Percentiles rank a stretch among this genome's conserved stretches.
phyloP scores from a whole-genome alignment of 2,797 vertebrate genomes.

The Crenuchus spilurus region DNA sequence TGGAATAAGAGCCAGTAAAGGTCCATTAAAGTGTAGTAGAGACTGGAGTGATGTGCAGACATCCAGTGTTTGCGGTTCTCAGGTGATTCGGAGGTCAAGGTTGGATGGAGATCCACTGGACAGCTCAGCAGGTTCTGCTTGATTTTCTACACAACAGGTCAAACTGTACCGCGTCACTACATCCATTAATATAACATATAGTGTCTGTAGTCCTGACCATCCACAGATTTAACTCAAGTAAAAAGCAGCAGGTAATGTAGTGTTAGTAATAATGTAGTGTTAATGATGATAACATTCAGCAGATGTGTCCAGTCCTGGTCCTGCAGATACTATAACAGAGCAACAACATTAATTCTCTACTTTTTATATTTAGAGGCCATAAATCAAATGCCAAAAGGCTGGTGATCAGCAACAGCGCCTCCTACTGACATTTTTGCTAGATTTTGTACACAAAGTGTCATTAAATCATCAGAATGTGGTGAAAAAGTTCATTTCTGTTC shows the following conservation, averaged over 20 bases:
- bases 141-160: slow-evolving; percentile 14
- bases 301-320: too few species aligned
- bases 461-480: too few species aligned
- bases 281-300: slow-evolving; percentile 1
- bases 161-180: slow-evolving; percentile 9
- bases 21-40: slow-evolving; percentile 36
- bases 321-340: too few species aligned
- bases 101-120: slow-evolving; percentile 23
- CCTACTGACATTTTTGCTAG: too few species aligned
- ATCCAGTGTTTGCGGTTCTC: slow-evolving; percentile 42
- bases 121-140: slow-evolving; percentile 20
- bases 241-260: background rate
- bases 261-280: background rate
- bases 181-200: slow-evolving; percentile 20
- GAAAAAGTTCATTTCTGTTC: too few species aligned
- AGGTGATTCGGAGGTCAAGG: slow-evolving; percentile 7
- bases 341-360: too few species aligned
- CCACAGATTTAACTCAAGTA: slow-evolving; percentile 10
- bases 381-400: too few species aligned
- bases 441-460: too few species aligned
- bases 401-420: too few species aligned
- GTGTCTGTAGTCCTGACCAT: background rate
- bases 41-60: slow-evolving; percentile 6
- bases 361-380: too few species aligned
- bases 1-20: slow-evolving; percentile 48